A percentile compares a stretch with the other conserved stretches of the same genome.
These are phyloP conservation scores for Gymnoscopelus microlampas DNA, from an alignment of 2,797 vertebrate species.

Conservation along the genomic window DNA sequence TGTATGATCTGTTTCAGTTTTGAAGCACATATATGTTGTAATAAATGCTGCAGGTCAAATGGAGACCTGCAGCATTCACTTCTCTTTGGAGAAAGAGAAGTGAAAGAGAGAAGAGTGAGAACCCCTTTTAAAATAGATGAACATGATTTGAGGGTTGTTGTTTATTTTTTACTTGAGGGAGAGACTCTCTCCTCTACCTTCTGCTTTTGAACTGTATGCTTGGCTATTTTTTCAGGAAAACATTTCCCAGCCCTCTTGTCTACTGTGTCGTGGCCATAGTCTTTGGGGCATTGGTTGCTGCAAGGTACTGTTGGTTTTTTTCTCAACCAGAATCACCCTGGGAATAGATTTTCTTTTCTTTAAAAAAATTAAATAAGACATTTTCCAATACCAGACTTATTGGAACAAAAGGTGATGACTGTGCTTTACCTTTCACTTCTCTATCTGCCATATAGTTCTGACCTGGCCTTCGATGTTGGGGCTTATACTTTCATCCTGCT, in stretches of 20 bases:
- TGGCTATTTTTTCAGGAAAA: slow-evolving; percentile 66
- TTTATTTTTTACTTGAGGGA: too few relatives aligned
- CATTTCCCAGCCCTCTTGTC: slow-evolving; percentile 63
- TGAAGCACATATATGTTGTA: neutral
- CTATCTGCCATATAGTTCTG: slow-evolving; percentile 83
- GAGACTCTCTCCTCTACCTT: neutral
- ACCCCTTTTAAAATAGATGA: too few relatives aligned
- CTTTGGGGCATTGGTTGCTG: slow-evolving; percentile 89
- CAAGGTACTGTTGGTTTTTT: slow-evolving; percentile 79
- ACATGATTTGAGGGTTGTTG: too few relatives aligned
- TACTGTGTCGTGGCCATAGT: slow-evolving; percentile 80
- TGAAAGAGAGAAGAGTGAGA: too few relatives aligned
- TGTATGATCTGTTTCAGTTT: neutral
- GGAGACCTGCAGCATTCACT: too few relatives aligned
- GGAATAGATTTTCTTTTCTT: neutral
- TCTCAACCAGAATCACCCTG: neutral
- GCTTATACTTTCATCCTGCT: slow-evolving; percentile 89
- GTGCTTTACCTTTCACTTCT: neutral
- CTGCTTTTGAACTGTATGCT: slow-evolving; percentile 3
- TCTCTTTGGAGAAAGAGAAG: too few relatives aligned
- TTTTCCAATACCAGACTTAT: neutral
- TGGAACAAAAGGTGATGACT: neutral
- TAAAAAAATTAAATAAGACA: neutral
- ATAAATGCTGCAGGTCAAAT: too few relatives aligned
- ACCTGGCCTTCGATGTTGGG: slow-evolving; percentile 89